These are phyloP conservation scores for Xylophagus ater DNA, from an alignment of 2,888 invertebrate species.

Conservation along the genomic window DNA sequence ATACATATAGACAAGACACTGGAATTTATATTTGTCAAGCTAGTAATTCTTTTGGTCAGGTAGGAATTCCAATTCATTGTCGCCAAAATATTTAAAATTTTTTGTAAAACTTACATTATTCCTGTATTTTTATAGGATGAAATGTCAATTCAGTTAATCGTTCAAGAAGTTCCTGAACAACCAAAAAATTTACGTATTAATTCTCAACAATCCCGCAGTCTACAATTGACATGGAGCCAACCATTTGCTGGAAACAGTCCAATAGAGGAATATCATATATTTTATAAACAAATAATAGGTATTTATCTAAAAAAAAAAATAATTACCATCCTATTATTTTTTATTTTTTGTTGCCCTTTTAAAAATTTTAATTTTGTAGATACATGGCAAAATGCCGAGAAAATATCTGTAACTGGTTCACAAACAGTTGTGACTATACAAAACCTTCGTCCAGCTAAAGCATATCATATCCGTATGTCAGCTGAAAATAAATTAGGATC, in stretches of 20 bases:
- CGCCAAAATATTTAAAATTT: background rate
- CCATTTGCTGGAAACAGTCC: constrained; percentile 84
- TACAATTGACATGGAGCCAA: constrained; percentile 80
- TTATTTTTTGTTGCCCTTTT: no score
- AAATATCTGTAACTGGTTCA: constrained; percentile 71
- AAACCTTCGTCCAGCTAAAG: constrained; percentile 72
- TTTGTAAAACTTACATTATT: background rate
- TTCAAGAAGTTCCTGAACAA: constrained; percentile 84
- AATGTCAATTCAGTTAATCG: constrained; percentile 79
- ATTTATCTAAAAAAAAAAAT: constrained; percentile 13
- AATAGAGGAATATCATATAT: constrained; percentile 77
- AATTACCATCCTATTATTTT: no score
- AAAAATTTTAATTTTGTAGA: no score
- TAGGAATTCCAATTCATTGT: constrained; percentile 30
- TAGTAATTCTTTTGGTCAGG: constrained; percentile 82
- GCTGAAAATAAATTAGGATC: constrained; percentile 83
- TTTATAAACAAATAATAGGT: constrained; percentile 71
- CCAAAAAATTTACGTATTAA: constrained; percentile 76
- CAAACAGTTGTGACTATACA: constrained; percentile 70
- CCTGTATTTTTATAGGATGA: constrained; percentile 48
- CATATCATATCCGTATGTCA: constrained; percentile 78
- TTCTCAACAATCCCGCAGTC: constrained; percentile 71
- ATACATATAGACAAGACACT: constrained; percentile 78
- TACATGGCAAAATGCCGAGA: constrained; percentile 71
- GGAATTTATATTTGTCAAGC: constrained; percentile 81